Evolutionary conservation across 2,888 invertebrate species (phyloP).

Genomic region (Dyspetes luteomarginatus): DNA sequence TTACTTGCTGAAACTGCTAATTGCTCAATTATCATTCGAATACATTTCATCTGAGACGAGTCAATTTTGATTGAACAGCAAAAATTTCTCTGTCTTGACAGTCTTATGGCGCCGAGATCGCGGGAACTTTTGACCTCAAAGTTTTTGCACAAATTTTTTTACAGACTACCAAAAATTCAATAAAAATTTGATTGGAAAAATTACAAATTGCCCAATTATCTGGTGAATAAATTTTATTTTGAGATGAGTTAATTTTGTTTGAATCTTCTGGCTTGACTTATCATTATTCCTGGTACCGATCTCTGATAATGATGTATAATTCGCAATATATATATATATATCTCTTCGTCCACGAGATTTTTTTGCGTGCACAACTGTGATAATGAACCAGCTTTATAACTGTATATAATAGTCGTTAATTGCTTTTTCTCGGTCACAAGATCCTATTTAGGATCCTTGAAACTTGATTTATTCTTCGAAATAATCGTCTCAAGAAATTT

Average conservation of each 20-base stretch:
- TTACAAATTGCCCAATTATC: too few species aligned
- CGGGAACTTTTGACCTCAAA: too few species aligned
- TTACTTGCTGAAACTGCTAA: too few species aligned
- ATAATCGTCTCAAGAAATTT: slow-evolving; percentile 22
- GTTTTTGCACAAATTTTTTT: too few species aligned
- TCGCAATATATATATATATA: slow-evolving; percentile 13
- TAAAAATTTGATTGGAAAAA: too few species aligned
- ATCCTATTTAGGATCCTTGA: slow-evolving; percentile 49
- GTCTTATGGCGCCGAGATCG: too few species aligned
- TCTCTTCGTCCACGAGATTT: slow-evolving; percentile 4
- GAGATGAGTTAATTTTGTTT: background rate
- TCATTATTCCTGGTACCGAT: slow-evolving; percentile 16
- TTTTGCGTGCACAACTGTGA: slow-evolving; percentile 18
- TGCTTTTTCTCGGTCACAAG: slow-evolving; percentile 31
- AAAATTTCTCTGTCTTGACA: too few species aligned
- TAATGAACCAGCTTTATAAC: slow-evolving; percentile 31
- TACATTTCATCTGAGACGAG: too few species aligned
- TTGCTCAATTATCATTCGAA: too few species aligned
- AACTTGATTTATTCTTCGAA: slow-evolving; percentile 48
- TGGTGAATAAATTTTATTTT: background rate
- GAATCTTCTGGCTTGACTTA: background rate
- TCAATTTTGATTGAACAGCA: too few species aligned
- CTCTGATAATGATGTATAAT: background rate
- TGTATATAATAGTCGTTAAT: slow-evolving; percentile 49
- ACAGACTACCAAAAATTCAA: too few species aligned